These are phyloP conservation scores for Seriola rivoliana DNA, from an alignment of 2,113 vertebrate genomes.

Conservation along the genomic window DNA sequence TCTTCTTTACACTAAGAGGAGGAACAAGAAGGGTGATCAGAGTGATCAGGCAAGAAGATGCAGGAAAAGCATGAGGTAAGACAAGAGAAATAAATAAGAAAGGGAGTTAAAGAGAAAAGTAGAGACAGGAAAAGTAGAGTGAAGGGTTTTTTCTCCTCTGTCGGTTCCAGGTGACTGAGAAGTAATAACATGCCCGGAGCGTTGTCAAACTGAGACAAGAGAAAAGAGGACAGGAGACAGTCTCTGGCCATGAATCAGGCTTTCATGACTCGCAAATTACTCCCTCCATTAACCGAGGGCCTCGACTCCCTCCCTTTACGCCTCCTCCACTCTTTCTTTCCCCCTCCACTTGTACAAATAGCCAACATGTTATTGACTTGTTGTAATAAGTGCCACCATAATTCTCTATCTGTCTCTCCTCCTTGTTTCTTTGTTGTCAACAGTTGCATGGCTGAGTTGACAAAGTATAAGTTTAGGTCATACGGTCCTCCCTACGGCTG, in stretches of 20 bases:
- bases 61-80: conserved; percentile 7
- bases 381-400: conserved; percentile 41
- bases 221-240: conserved; percentile 67
- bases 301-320: conserved; percentile 48
- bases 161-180: conserved; percentile 74
- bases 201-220: conserved; percentile 63
- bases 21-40: neutral
- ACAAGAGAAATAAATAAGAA: conserved; percentile 4
- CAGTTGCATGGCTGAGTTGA: conserved; percentile 35
- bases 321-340: conserved; percentile 41
- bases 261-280: conserved; percentile 72
- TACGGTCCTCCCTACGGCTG: neutral
- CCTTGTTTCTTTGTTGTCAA: conserved; percentile 32
- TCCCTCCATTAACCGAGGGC: conserved; percentile 67
- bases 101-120: conserved; percentile 10
- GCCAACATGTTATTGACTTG: conserved; percentile 35
- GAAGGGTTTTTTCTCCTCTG: conserved; percentile 49
- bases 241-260: conserved; percentile 72
- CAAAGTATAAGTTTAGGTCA: conserved; percentile 28
- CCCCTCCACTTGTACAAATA: conserved; percentile 49
- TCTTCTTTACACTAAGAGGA: conserved; percentile 11
- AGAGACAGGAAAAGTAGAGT: conserved; percentile 28
- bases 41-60: conserved; percentile 2
- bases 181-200: conserved; percentile 50
- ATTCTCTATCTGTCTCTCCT: conserved; percentile 20